Base-by-base conservation (phyloP, 2,888 invertebrate genomes). In the Orthosia gracilis region DNA sequence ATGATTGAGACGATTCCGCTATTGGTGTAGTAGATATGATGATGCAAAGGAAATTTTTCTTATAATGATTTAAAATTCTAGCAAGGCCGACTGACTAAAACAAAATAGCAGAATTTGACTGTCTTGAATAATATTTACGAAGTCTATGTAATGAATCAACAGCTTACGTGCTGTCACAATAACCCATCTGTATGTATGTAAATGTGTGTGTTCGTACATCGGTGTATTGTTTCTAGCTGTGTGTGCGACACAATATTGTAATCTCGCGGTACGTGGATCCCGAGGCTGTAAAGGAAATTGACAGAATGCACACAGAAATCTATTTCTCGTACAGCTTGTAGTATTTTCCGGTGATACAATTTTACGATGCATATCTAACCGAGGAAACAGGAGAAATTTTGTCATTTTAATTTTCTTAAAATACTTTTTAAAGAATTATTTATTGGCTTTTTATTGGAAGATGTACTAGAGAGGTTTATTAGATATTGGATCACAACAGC, bases 221-320 rank as follows among this genome's bases (percentile, higher is more conserved):
- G n/a, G 15, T 49, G 18, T 26, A 17, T 40, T 40, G 2, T 40
- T 40, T 40, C 40, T 40, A 40, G 40, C 9, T 49, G 17, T 45
- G 13, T 58, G 55, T 78, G 45, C 47, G 26, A 17, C 7, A 50
- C 49, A 64, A 65, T 64, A 65, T 68, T 65, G 54, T 63, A 62
- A 65, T 75, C 69, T 68, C 61, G 31, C 4, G 26, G 31, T 54
- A 71, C 21, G 57, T 50, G 50, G 21, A 69, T 62, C 31, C 2
- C 40, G 62, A 12, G 45, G 58, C 18, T 63, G 50, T 55, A 54
- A 59, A 66, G 77, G 73, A 81, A 81, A 84, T 84, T 76, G 73
- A 70, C 52, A 62, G 73, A 76, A 76, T 73, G 82, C 57, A 66
- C 55, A 57, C 58, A 57, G 84, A 84, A 80, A 84, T 71, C 69